Evolutionary conservation across 1,140 invertebrate species (phyloP), one percentile per base, ranked within the genome.

Genomic region (Hesperophylax magnus): DNA sequence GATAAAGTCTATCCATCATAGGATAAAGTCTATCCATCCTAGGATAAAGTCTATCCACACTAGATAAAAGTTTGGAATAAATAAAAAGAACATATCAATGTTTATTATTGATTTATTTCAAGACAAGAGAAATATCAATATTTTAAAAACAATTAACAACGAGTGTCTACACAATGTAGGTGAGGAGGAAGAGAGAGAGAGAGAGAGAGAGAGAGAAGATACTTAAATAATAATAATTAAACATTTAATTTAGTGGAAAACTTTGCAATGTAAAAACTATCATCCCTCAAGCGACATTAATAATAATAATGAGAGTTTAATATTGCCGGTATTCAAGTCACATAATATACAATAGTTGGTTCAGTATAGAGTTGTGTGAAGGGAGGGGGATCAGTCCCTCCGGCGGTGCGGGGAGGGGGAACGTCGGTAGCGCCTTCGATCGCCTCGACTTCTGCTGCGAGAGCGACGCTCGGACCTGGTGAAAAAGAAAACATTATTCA

Each of bases 371-470:
- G 11, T 14, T 9, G 9, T 47, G 11, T 47, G 39, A 7, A 3
- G 20, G 24, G 60, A 27, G 27, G 5, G 15, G 15, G 20, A 22
- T 83, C 65, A 84, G 79, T 84, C 82, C 78, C 83, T 82, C 65
- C 83, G 61, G 2, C 83, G 81, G 60, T 84, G 81, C 34, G 78
- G 76, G 15, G 83, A 82, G 5, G 69, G 69, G 1, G 83, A 84
- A 24, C 82, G 80, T 17, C 80, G 77, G 0, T 60, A 53, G 34
- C 78, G 82, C 52, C 81, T 80, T 20, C 81, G 65, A 47, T 84
- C 80, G 5, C 81, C 81, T 8, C 83, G 75, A 56, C 83, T 84
- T 8, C 83, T 53, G 52, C 83, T 84, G 20, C 79, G 72, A 31
- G 83, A 82, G 14, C 79, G 69, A 14, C 79, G 54, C 11, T 84